Conservation (phyloP, 2,113 vertebrate species). For the Hippocampus mohnikei region DNA sequence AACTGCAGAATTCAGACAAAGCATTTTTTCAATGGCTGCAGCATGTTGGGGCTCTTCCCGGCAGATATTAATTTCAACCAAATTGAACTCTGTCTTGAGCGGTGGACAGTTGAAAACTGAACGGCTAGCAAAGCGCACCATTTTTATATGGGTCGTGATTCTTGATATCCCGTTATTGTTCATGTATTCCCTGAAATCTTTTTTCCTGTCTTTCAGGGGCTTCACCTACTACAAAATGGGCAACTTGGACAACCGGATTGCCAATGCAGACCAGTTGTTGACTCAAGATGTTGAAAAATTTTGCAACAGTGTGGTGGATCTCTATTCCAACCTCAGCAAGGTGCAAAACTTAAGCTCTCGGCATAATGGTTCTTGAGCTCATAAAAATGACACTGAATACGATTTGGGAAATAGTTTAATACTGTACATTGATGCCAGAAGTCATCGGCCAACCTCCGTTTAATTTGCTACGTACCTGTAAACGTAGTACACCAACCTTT, state of each 20-base stretch:
- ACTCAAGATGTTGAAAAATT: conserved; percentile 98
- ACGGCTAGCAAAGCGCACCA: too few relatives aligned
- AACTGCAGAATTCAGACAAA: too few relatives aligned
- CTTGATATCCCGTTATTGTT: not conserved
- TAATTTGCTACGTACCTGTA: not conserved
- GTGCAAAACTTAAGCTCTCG: conserved; percentile 51
- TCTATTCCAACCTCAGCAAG: conserved; percentile 98
- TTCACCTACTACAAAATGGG: conserved; percentile 99
- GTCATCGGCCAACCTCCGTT: not conserved
- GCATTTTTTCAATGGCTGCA: too few relatives aligned
- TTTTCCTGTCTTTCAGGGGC: conserved; percentile 68
- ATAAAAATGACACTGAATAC: not conserved
- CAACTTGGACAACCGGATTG: conserved; percentile 96
- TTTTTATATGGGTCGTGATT: too few relatives aligned
- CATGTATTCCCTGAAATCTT: not conserved
- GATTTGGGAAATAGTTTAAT: not conserved
- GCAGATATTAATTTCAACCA: too few relatives aligned
- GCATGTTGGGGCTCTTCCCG: too few relatives aligned
- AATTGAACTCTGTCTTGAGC: too few relatives aligned
- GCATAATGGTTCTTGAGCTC: not conserved
- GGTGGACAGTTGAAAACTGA: too few relatives aligned
- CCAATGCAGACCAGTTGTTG: conserved; percentile 93
- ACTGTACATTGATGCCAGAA: not conserved
- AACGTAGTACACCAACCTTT: too few relatives aligned
- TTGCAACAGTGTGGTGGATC: conserved; percentile 96